phyloP scores from a whole-genome alignment of 2,888 invertebrate genomes.

The Cyaniris semiargus region DNA sequence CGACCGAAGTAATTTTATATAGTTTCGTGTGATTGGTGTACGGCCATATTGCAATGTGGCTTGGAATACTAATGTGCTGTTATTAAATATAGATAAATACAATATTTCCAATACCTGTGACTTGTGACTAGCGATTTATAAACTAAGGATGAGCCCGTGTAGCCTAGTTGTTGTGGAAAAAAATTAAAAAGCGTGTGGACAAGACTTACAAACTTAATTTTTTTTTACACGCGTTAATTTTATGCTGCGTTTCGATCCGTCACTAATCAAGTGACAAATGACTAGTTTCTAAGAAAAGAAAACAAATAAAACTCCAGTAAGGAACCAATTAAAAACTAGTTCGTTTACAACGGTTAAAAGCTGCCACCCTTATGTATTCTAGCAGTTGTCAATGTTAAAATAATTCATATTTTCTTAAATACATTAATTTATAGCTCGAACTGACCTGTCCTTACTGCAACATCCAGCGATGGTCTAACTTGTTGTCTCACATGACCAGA shows the following conservation, averaged over 20 bases:
- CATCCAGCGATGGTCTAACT: not conserved
- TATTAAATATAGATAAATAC: slow-evolving; percentile 49
- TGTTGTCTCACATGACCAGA: slow-evolving; percentile 9
- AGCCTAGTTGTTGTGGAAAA: not conserved
- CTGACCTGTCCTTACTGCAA: not conserved
- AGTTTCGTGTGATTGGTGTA: slow-evolving; percentile 69
- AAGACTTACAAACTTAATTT: too few species aligned
- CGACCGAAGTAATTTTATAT: slow-evolving; percentile 57
- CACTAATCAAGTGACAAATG: too few species aligned
- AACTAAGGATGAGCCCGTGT: not conserved
- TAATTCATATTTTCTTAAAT: too few species aligned
- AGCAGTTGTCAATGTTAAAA: too few species aligned
- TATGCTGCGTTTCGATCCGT: too few species aligned
- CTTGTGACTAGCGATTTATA: slow-evolving; percentile 27
- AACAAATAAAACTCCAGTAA: too few species aligned
- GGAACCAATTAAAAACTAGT: too few species aligned
- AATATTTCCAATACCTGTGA: slow-evolving; percentile 40
- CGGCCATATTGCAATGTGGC: slow-evolving; percentile 64
- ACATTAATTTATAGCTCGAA: not conserved
- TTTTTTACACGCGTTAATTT: too few species aligned
- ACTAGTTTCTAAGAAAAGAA: too few species aligned
- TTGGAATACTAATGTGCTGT: slow-evolving; percentile 62
- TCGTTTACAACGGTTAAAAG: too few species aligned
- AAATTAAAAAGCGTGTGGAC: not conserved
- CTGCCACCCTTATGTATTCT: too few species aligned